phyloP scores from a whole-genome alignment of 2,888 invertebrate species.

The Eristalis arbustorum region DNA sequence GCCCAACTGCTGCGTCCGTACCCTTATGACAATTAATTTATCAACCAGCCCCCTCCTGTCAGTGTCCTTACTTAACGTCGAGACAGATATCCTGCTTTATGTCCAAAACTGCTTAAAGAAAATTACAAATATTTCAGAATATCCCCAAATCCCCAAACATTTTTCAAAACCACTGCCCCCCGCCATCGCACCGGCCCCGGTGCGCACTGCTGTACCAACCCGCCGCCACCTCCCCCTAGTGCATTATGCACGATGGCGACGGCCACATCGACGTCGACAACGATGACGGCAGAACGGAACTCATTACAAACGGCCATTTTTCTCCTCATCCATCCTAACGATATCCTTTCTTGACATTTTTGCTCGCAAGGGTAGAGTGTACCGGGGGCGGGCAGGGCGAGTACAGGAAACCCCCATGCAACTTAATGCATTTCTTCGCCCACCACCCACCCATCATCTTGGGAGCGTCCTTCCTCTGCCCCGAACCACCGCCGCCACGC shows the following conservation, averaged over 20 bases:
- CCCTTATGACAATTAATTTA: conserved; percentile 61
- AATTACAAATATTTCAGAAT: conserved; percentile 67
- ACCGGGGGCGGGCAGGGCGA: conserved; percentile 1
- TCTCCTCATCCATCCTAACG: conserved; percentile 70
- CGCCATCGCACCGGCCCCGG: background rate
- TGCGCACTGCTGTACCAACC: background rate
- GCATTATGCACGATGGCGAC: conserved; percentile 50
- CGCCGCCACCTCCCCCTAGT: background rate
- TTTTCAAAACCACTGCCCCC: conserved; percentile 54
- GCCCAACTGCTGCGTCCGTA: background rate
- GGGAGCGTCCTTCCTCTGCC: background rate
- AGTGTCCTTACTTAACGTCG: conserved; percentile 36
- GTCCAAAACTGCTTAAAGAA: conserved; percentile 49
- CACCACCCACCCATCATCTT: background rate
- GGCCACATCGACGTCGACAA: conserved; percentile 19
- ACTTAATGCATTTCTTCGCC: conserved; percentile 63
- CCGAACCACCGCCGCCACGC: background rate
- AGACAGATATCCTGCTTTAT: conserved; percentile 60
- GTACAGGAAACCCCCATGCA: conserved; percentile 51
- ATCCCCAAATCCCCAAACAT: conserved; percentile 64
- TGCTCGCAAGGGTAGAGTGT: conserved; percentile 30
- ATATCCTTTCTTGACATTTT: conserved; percentile 70
- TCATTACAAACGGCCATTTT: conserved; percentile 70
- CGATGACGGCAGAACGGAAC: conserved; percentile 63
- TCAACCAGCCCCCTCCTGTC: conserved; percentile 46